Evolutionary conservation across 2,888 invertebrate genomes (phyloP).

Genomic region (Himalopsyche anomala): DNA sequence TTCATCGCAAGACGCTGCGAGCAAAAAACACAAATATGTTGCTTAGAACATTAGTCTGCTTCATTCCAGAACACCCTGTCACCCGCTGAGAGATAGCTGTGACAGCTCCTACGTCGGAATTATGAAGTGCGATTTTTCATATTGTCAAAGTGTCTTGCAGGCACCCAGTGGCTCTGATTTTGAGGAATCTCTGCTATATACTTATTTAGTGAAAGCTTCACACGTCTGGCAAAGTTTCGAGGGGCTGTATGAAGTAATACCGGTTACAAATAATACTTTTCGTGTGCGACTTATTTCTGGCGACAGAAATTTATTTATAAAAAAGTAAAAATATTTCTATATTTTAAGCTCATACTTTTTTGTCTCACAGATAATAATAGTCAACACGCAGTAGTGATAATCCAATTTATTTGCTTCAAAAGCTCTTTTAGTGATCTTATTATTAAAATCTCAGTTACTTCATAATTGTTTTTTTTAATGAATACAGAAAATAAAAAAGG

Average conservation of each 20-base stretch:
- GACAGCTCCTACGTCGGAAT: conserved; percentile 57
- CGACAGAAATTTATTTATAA: too few relatives aligned
- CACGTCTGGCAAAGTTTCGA: conserved; percentile 14
- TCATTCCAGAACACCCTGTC: conserved; percentile 41
- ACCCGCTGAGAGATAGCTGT: conserved; percentile 54
- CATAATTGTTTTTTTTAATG: too few relatives aligned
- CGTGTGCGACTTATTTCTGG: too few relatives aligned
- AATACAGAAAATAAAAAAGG: too few relatives aligned
- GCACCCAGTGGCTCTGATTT: conserved; percentile 30
- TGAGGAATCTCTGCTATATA: conserved; percentile 15
- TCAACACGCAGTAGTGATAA: too few relatives aligned
- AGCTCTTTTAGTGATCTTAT: too few relatives aligned
- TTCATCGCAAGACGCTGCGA: conserved; percentile 14
- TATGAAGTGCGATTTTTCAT: conserved; percentile 61
- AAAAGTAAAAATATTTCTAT: too few relatives aligned
- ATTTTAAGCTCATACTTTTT: too few relatives aligned
- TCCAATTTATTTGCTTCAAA: too few relatives aligned
- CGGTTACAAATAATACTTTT: too few relatives aligned
- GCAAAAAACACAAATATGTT: conserved; percentile 56
- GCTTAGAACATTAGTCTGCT: conserved; percentile 52
- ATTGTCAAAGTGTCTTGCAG: conserved; percentile 50
- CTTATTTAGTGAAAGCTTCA: not conserved
- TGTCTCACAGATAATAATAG: too few relatives aligned
- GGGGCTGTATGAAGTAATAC: not conserved
- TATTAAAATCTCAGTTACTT: too few relatives aligned